Evolutionary conservation across 2,113 vertebrate genomes (phyloP).

Genomic region (Zosterops lateralis): DNA sequence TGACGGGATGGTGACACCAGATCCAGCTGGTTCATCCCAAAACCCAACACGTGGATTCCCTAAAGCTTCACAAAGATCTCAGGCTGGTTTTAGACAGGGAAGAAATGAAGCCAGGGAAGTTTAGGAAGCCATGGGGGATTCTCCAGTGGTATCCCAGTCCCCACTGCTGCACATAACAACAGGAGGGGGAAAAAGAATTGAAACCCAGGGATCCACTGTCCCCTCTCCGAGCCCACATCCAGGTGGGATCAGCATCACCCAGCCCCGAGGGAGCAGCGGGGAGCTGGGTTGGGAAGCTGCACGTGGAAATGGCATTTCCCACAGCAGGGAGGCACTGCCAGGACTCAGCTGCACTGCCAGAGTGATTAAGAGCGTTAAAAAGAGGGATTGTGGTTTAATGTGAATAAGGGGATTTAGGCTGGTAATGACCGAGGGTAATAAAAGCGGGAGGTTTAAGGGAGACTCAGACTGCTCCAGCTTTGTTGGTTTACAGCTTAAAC

Average conservation of each 20-base stretch:
- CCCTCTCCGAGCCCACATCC: fast-evolving
- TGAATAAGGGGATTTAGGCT: background rate
- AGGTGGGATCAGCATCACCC: background rate
- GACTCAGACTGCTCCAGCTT: background rate
- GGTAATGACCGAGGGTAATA: background rate
- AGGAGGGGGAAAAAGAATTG: fast-evolving
- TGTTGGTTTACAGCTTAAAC: background rate
- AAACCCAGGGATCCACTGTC: fast-evolving
- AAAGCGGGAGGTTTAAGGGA: background rate
- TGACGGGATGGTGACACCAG: background rate
- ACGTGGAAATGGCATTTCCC: background rate
- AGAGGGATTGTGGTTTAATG: background rate
- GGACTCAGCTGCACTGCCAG: background rate
- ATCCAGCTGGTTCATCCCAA: background rate
- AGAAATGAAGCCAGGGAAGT: background rate
- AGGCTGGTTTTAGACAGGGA: background rate
- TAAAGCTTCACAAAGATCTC: background rate
- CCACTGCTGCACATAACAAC: fast-evolving
- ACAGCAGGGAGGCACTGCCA: background rate
- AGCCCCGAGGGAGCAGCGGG: fast-evolving
- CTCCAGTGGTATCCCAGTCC: background rate
- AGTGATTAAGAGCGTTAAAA: background rate
- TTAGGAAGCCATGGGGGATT: background rate
- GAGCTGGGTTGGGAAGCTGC: background rate
- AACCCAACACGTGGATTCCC: fast-evolving